Base-by-base conservation (phyloP, 1,140 invertebrate species). In the Gryllus bimaculatus region DNA sequence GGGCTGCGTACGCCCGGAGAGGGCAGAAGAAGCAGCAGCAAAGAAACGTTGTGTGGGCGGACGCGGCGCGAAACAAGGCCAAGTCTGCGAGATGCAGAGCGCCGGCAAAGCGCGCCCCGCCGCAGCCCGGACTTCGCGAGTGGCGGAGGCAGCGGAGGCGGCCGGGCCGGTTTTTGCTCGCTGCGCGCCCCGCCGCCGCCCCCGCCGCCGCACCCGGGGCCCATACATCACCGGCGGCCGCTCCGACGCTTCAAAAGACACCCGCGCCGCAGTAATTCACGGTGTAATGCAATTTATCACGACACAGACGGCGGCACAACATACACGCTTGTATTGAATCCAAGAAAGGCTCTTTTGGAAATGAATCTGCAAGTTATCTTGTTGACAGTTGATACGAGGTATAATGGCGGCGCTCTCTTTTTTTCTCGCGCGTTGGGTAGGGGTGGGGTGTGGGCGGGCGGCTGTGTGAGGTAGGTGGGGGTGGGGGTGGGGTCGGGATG, bases 231-330 rank as follows among this genome's bases (percentile, higher is more conserved):
- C 54, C 54, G 54, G 54, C 54, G 54, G 10, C 54, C 18, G 54
- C 0, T 2, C 54, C 54, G 10, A 18, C 18, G 54, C 54, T 66
- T 66, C 54, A 66, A 66, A 66, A n/a, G n/a, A n/a, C 2, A 66
- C 54, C 2, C 54, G 2, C 54, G 54, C 54, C 18, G 54, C 54
- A 66, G 54, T 66, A 66, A 66, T 66, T 66, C 54, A 66, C 54
- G 54, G 54, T 66, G 54, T 66, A 66, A 66, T 66, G 54, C 54
- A 66, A 66, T 66, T 66, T 66, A 66, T 66, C 54, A 66, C 54
- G 54, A 66, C 54, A 66, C 54, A 66, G 54, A 66, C 54, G 54
- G 54, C 54, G 54, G 54, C 54, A 66, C 54, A n/a, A 66, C 54
- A 66, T 66, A 18, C 54, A 66, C 10, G 54, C 54, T 2, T 66